Base-by-base conservation (phyloP, 2,888 invertebrate genomes). In the Chloroclystis v-ata region DNA sequence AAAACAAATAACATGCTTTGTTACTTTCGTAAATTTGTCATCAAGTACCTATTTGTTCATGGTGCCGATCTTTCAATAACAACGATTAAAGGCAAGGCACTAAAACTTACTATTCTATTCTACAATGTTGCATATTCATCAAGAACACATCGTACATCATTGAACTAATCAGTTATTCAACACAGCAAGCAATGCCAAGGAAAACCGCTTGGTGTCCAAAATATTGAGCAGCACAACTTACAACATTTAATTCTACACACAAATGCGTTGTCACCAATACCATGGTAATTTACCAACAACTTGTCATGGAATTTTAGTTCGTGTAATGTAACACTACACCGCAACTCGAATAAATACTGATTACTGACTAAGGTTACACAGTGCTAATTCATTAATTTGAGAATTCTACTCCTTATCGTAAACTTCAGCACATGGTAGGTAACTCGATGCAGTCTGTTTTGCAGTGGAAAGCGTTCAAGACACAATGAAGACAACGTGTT, bases 391-490 rank as follows among this genome's bases (percentile, higher is more conserved):
- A 29, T 37, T 49, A 49, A 29, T 45, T 56, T 47, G 50, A 59
- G 53, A 63, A 59, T 59, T 49, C 46, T 37, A 10, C 42, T 56
- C 49, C 49, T 45, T 38, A 47, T 37, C 26, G 20, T 46, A 37
- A 32, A 43, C 55, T 58, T 59, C 54, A 63, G 53, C 63, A 58
- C 69, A 16, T 33, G 10, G 16, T 72, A 76, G 80, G 79, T 80
- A 80, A 82, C 82, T 77, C 65, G 64, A 61, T 56, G 16, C 16
- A 35, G 35, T 20, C 35, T 20, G 35, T 14, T 35, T 24, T 16
- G 35, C 20, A 20, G 20, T 4, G 12, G 1, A 4, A 4, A 20
- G 20, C 20, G 20, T 20, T 20, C 5, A 20, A 5, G 20, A 20
- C 20, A 20, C 20, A 20, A 20, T 5, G 9, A 28, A 11, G 26